A percentile compares a stretch with the other conserved stretches of the same genome.
These are phyloP conservation scores for Anser brachyrhynchus DNA, from an alignment of 2,113 vertebrate genomes.

Conservation along the genomic window DNA sequence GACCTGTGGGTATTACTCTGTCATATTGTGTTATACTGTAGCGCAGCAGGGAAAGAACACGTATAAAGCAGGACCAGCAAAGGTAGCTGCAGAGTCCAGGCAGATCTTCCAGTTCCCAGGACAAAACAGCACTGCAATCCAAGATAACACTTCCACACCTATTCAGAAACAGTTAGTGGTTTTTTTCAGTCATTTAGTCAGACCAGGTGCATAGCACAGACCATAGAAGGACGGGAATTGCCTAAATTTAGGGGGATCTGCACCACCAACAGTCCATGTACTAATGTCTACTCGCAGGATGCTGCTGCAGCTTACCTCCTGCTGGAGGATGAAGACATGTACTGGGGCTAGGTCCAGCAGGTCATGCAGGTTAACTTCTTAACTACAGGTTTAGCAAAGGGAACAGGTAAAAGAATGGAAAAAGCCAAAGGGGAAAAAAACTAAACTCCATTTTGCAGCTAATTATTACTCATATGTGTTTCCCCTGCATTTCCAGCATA, in stretches of 20 bases:
- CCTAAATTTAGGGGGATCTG: background rate
- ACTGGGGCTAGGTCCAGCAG: background rate
- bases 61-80: background rate
- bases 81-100: background rate
- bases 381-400: background rate
- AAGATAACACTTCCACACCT: background rate
- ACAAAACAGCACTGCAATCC: background rate
- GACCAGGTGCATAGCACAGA: background rate
- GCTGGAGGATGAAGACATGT: fast-evolving
- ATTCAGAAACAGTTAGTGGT: background rate
- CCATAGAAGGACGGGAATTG: background rate
- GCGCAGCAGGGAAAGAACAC: background rate
- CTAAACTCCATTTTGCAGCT: background rate
- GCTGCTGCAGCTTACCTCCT: background rate
- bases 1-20: background rate
- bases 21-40: background rate
- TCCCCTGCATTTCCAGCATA: background rate
- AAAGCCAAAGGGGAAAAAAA: background rate
- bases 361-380: background rate
- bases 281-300: background rate
- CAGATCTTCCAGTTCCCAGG: background rate
- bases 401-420: background rate
- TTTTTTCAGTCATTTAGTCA: background rate
- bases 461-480: background rate
- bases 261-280: background rate